Conservation (phyloP, 2,888 invertebrate genomes). For the Meteorus colon region DNA sequence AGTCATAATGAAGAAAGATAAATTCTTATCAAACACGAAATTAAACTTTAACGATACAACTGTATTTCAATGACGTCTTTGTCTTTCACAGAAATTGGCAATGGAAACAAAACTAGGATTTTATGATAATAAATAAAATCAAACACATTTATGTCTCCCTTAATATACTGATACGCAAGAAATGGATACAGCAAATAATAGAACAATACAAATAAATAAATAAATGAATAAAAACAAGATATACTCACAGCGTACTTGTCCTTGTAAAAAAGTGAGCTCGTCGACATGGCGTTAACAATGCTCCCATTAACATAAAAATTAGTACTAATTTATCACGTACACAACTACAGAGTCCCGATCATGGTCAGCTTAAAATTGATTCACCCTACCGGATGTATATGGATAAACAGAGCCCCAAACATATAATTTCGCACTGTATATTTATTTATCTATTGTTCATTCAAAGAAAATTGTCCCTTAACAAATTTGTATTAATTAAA, state of each 20-base stretch:
- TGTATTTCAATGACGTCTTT: no score
- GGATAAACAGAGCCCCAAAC: not conserved
- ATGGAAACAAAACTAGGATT: no score
- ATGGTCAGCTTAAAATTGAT: not conserved
- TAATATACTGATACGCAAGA: no score
- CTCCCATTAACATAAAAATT: slow-evolving; percentile 52
- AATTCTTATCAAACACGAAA: no score
- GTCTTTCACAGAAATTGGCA: no score
- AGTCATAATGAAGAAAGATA: no score
- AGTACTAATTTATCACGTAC: slow-evolving; percentile 41
- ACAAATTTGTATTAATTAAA: no score
- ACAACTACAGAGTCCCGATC: not conserved
- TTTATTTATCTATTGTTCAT: not conserved
- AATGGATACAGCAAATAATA: not conserved
- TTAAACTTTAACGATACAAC: no score
- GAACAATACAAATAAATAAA: slow-evolving; percentile 14
- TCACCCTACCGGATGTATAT: not conserved
- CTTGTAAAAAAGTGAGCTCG: slow-evolving; percentile 70
- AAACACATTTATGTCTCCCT: no score
- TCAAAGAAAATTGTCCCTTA: not conserved
- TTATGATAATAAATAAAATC: no score
- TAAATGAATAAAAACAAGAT: slow-evolving; percentile 41
- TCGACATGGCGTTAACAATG: slow-evolving; percentile 65
- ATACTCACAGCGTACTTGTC: slow-evolving; percentile 69
- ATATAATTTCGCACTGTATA: no score